Evolutionary conservation across 2,888 invertebrate species (phyloP), one percentile per base, ranked within the genome.

Genomic region (Standfussiana lucernea): DNA sequence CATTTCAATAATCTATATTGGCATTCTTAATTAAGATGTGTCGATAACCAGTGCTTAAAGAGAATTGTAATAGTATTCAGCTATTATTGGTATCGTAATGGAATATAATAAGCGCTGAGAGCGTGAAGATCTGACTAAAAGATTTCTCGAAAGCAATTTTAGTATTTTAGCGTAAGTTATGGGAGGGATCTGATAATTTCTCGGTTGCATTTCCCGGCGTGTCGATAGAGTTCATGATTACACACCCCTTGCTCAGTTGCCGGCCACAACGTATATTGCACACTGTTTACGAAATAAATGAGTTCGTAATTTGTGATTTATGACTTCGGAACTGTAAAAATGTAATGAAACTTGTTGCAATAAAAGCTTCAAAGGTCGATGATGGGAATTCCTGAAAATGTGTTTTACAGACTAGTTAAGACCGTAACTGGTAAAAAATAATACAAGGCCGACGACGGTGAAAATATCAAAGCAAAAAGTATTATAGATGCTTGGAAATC

Each of bases 111-210:
- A 95, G 94, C 93, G 90, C 87, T 89, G 92, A 91, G 94, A 96
- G 95, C 96, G 95, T 95, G 96, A 96, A 96, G 96, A 96, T 96
- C 94, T 93, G 90, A 91, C 90, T 91, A 91, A 93, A 93, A 95
- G 96, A 96, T 96, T 96, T 95, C 93, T 91, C 91, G 92, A 94
- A 94, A 94, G 96, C 94, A 96, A 95, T 96, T 96, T 96, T 95
- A 96, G 95, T 95, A 95, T 95, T 95, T 93, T 94, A 93, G 92
- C 94, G 93, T 95, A 94, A 96, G 94, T 95, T 96, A 96, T 95
- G 93, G 93, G 92, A 93, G 91, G 94, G 94, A 96, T 96, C 96
- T 93, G 96, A 96, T 96, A 96, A 94, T 93, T 93, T 92, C 93
- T 90, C 88, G 91, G 93, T 93, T 93, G 94, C 93, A 92, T 94